phyloP scores from a whole-genome alignment of 2,888 invertebrate genomes.

The Diarsia rubi region DNA sequence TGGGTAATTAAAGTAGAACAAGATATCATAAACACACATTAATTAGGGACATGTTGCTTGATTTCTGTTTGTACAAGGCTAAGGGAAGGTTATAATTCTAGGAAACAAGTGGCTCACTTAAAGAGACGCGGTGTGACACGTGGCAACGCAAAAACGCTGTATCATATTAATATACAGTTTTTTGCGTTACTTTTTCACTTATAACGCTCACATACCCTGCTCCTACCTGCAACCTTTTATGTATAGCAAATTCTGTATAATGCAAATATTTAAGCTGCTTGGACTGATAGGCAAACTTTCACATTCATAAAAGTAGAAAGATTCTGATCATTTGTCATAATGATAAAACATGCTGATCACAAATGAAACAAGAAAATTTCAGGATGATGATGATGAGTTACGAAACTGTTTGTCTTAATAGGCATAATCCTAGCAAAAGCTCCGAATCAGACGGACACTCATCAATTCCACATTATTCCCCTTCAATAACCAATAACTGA shows the following conservation, averaged over 20 bases:
- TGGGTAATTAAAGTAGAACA: constrained; percentile 33
- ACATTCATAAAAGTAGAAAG: background rate
- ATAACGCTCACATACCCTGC: no score
- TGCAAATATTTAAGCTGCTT: background rate
- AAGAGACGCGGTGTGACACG: no score
- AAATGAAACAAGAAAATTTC: background rate
- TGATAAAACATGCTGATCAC: background rate
- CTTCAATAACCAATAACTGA: constrained; percentile 51
- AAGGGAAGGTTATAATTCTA: background rate
- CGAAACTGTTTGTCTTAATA: background rate
- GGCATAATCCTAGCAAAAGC: background rate
- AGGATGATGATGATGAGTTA: background rate
- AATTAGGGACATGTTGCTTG: background rate
- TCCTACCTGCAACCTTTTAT: no score
- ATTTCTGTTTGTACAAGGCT: background rate
- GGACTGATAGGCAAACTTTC: background rate
- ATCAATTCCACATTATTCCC: constrained; percentile 46
- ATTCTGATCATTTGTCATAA: background rate
- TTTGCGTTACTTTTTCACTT: no score
- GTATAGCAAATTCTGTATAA: no score
- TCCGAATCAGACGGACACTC: background rate
- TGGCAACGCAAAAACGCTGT: no score
- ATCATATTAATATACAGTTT: no score
- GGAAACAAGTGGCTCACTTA: no score
- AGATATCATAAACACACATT: constrained; percentile 25